Evolutionary conservation across 2,888 invertebrate genomes (phyloP).

Genomic region (Drosophila yooni): DNA sequence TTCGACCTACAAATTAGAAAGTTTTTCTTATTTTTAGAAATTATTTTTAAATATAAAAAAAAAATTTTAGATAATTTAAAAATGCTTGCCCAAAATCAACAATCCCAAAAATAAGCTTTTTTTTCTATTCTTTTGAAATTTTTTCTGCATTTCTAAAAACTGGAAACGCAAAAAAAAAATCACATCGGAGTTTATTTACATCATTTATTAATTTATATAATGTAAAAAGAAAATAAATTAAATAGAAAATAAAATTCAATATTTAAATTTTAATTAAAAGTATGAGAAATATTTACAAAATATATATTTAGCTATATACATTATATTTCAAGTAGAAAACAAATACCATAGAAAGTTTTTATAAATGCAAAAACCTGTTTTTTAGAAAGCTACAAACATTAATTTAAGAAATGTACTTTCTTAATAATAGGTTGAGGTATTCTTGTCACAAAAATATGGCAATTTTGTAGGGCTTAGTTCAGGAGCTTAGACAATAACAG

Average conservation of each 20-base stretch:
- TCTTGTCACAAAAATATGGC: neutral
- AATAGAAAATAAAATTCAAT: neutral
- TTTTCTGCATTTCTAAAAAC: neutral
- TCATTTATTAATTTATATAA: neutral
- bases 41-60: neutral
- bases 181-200: neutral
- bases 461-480: neutral
- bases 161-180: neutral
- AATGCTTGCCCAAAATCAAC: neutral
- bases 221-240: neutral
- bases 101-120: neutral
- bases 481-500: neutral
- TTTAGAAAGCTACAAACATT: neutral
- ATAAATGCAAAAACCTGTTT: neutral
- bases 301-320: neutral
- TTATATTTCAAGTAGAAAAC: neutral
- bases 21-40: neutral
- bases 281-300: neutral
- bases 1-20: neutral
- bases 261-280: neutral
- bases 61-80: neutral
- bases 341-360: neutral
- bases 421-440: neutral
- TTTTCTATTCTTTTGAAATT: neutral
- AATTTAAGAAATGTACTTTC: neutral